Evolutionary conservation across 2,113 vertebrate genomes (phyloP).

Genomic region (Macheiramphus alcinus): DNA sequence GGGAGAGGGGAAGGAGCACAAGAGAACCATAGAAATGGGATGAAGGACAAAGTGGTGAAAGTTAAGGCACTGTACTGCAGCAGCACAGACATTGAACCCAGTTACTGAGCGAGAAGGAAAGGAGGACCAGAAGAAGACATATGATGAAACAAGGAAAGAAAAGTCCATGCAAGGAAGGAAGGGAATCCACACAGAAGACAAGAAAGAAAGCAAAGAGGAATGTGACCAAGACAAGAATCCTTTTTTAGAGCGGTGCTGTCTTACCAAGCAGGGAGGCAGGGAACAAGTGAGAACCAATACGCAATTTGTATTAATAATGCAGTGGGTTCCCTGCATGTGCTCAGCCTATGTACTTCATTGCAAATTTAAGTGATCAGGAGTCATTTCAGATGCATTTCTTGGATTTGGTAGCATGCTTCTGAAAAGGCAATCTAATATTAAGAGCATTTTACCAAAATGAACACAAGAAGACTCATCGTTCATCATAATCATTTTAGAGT

Average conservation of each 20-base stretch:
- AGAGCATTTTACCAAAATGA: neutral
- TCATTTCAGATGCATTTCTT: neutral
- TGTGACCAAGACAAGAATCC: neutral
- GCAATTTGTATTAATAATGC: neutral
- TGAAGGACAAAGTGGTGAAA: neutral
- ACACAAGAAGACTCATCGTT: neutral
- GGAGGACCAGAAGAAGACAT: neutral
- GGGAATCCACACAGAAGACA: neutral
- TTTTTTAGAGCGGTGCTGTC: neutral
- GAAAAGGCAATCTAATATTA: neutral
- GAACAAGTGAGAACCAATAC: neutral
- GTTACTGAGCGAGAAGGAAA: neutral
- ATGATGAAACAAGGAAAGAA: neutral
- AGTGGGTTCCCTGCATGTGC: neutral
- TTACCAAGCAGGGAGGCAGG: neutral
- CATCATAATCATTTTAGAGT: neutral
- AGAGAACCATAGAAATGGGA: neutral
- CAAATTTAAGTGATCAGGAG: neutral
- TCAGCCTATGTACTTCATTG: neutral
- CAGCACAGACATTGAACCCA: neutral
- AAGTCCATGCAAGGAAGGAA: neutral
- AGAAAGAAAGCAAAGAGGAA: neutral
- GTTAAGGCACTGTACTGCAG: neutral
- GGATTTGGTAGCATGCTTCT: neutral
- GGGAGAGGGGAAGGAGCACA: neutral